Conservation (phyloP, 2,797 vertebrate genomes). For the Dipus sagitta region DNA sequence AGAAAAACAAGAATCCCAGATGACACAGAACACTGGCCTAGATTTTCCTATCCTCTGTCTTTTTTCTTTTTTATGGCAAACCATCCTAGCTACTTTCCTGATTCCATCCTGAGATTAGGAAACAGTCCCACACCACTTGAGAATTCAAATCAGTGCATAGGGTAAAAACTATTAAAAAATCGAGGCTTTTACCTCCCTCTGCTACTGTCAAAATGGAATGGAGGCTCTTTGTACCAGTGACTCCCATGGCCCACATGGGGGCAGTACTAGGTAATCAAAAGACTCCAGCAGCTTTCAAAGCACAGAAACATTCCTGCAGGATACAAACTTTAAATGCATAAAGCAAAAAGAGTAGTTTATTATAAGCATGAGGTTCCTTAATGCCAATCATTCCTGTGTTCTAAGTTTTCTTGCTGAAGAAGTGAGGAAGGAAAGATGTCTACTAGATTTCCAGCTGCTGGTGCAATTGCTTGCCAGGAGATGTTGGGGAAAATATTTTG, state of each 20-base stretch:
- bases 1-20: constrained; percentile 76
- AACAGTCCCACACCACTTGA: constrained; percentile 44
- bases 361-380: constrained; percentile 68
- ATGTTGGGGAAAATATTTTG: constrained; percentile 29
- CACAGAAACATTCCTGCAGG: constrained; percentile 19
- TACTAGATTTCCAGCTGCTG: constrained; percentile 64
- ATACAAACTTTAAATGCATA: constrained; percentile 66
- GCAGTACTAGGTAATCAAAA: constrained; percentile 76
- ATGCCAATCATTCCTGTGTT: constrained; percentile 65
- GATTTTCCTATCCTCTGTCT: constrained; percentile 58
- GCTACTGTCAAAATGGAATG: constrained; percentile 30
- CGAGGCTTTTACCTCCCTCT: constrained; percentile 50
- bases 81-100: background rate
- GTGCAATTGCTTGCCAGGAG: constrained; percentile 48
- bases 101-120: constrained; percentile 14
- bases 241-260: constrained; percentile 59
- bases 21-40: constrained; percentile 77
- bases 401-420: constrained; percentile 71
- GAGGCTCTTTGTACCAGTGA: constrained; percentile 54
- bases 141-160: constrained; percentile 50
- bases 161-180: constrained; percentile 56
- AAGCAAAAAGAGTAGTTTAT: constrained; percentile 72
- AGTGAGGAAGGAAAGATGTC: constrained; percentile 37
- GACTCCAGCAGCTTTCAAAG: constrained; percentile 36
- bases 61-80: background rate